phyloP scores from a whole-genome alignment of 2,113 vertebrate genomes.

The Girardinichthys multiradiatus region DNA sequence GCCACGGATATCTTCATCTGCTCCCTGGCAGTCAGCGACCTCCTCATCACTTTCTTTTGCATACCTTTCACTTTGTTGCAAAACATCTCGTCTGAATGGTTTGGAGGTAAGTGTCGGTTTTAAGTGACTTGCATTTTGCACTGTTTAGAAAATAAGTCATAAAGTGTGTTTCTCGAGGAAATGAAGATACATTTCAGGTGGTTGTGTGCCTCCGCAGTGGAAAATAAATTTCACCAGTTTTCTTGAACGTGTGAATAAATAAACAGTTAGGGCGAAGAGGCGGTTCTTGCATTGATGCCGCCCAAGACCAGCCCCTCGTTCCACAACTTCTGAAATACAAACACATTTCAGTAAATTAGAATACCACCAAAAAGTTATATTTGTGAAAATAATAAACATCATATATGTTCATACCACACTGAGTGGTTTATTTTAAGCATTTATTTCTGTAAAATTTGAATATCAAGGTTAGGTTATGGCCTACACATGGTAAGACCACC shows the following conservation, averaged over 20 bases:
- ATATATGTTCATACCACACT: no score
- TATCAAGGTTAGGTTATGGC: no score
- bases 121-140: background rate
- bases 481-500: no score
- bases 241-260: no score
- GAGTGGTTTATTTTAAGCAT: no score
- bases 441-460: no score
- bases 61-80: conserved; percentile 85
- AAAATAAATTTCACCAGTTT: background rate
- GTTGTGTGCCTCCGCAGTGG: background rate
- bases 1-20: conserved; percentile 84
- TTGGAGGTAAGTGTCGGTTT: conserved; percentile 78
- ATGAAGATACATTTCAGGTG: background rate
- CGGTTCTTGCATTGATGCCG: no score
- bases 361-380: background rate
- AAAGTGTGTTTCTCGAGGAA: no score
- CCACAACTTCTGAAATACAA: background rate
- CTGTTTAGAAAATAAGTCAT: no score
- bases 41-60: conserved; percentile 88
- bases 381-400: background rate
- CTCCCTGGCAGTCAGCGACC: conserved; percentile 85
- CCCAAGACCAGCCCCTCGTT: no score
- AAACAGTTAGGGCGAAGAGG: no score
- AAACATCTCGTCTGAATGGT: conserved; percentile 85
- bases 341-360: background rate